Evolutionary conservation across 2,797 vertebrate species (phyloP).

Genomic region (Syngnathus acus): DNA sequence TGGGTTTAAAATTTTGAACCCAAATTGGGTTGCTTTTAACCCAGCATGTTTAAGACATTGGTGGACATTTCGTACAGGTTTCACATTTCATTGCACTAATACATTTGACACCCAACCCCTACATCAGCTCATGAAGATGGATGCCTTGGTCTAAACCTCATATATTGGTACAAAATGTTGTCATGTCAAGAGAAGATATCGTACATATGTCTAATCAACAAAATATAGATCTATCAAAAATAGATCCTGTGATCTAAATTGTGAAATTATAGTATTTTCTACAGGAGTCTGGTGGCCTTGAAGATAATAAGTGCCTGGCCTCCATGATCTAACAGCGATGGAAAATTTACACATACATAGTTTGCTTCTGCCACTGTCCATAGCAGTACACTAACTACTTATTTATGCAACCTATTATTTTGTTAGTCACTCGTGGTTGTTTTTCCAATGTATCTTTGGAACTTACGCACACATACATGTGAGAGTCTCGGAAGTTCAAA

Average conservation of each 20-base stretch:
- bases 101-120: not conserved
- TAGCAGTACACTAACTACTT: not conserved
- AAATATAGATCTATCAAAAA: not conserved
- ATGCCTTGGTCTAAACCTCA: not conserved
- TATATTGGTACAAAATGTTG: not conserved
- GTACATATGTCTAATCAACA: not conserved
- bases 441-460: not conserved
- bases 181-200: not conserved
- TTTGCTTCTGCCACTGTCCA: constrained; percentile 1
- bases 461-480: not conserved
- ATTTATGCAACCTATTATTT: not conserved
- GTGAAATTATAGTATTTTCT: not conserved
- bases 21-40: no score
- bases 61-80: not conserved
- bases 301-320: not conserved
- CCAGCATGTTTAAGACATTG: no score
- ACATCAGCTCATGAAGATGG: not conserved
- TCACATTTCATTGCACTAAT: not conserved
- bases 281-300: not conserved
- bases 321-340: not conserved
- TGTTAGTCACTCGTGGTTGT: not conserved
- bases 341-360: not conserved
- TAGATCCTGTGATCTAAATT: not conserved
- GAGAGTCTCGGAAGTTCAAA: not conserved
- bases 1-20: no score